phyloP scores from a whole-genome alignment of 2,888 invertebrate species.

The Pseudeuparius sepicola region DNA sequence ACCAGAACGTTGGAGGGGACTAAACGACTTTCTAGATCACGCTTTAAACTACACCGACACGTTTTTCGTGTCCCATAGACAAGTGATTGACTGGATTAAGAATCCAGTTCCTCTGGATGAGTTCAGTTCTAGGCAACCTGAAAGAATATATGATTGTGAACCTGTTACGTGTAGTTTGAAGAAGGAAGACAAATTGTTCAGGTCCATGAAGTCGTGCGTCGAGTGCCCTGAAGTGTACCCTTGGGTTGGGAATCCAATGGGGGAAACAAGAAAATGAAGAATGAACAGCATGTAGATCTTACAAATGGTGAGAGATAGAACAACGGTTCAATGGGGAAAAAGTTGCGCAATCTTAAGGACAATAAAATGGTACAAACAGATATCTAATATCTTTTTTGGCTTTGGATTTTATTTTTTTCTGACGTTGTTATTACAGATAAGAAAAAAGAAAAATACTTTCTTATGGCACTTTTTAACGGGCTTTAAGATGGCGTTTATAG shows the following conservation, averaged over 20 bases:
- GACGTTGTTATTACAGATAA: too few relatives aligned
- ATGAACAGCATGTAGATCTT: too few relatives aligned
- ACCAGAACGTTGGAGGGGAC: constrained; percentile 30
- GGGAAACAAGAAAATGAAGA: too few relatives aligned
- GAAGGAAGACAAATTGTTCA: constrained; percentile 23
- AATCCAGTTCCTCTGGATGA: constrained; percentile 34
- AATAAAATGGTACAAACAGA: too few relatives aligned
- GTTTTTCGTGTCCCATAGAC: constrained; percentile 37
- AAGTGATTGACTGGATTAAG: constrained; percentile 39
- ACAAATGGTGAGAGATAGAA: too few relatives aligned
- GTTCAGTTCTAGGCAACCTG: constrained; percentile 22
- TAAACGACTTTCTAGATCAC: constrained; percentile 34
- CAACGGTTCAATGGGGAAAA: too few relatives aligned
- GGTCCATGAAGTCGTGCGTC: constrained; percentile 37
- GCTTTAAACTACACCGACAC: constrained; percentile 32
- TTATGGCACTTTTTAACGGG: too few relatives aligned
- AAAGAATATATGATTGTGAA: constrained; percentile 22
- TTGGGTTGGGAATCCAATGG: constrained; percentile 40
- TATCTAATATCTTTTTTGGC: too few relatives aligned
- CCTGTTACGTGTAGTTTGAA: constrained; percentile 27
- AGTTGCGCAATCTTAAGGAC: too few relatives aligned
- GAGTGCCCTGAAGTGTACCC: constrained; percentile 40
- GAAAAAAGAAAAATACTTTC: too few relatives aligned
- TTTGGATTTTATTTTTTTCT: too few relatives aligned
- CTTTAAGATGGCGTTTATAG: too few relatives aligned